Evolutionary conservation across 2,113 vertebrate genomes (phyloP), one percentile per base, ranked within the genome.

Genomic region (Solea senegalensis): DNA sequence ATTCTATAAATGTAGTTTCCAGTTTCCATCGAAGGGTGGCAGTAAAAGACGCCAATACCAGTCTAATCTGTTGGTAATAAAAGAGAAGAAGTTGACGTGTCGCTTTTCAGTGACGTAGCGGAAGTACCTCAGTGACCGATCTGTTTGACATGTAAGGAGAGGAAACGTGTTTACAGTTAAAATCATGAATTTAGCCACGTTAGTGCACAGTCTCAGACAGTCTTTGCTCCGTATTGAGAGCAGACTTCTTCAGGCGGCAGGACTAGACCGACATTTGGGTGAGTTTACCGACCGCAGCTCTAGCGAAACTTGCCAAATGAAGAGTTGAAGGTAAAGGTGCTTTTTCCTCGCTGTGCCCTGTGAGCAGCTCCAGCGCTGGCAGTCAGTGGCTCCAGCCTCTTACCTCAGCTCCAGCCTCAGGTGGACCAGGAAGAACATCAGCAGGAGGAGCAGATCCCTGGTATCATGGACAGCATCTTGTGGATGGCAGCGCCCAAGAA

Each of bases 401-500:
- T 94, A 45, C 92, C 92, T 11, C 15, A 59, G 0, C 40, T 90
- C 8, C 59, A 94, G 46, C 92, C 92, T 14, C 13, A 62, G 0
- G 2, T 62, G 3, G 27, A 51, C 34, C 34, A 34, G 34, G 34
- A 34, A 6, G 34, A 34, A 6, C 34, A 34, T 34, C 34, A 0
- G 11, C 80, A 60, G 69, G 82, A 58, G 78, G 72, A 86, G 7
- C 80, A 82, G 65, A n/a, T 70, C 2, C 12, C 79, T 1, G 69
- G 91, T 40, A 59, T 95, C 53, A 66, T 88, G 4, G 97, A 95
- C 34, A 84, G 86, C 58, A 76, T 97, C 27, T 58, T 97, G 74
- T 98, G 97, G 98, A 98, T 99, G 97, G 97, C 97, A 0, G 97
- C 75, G 0, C 98, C 98, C 4, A 99, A 99, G 88, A 96, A 94